These are phyloP conservation scores for Nyctibius bracteatus DNA, from an alignment of 2,113 vertebrate species.

Conservation along the genomic window DNA sequence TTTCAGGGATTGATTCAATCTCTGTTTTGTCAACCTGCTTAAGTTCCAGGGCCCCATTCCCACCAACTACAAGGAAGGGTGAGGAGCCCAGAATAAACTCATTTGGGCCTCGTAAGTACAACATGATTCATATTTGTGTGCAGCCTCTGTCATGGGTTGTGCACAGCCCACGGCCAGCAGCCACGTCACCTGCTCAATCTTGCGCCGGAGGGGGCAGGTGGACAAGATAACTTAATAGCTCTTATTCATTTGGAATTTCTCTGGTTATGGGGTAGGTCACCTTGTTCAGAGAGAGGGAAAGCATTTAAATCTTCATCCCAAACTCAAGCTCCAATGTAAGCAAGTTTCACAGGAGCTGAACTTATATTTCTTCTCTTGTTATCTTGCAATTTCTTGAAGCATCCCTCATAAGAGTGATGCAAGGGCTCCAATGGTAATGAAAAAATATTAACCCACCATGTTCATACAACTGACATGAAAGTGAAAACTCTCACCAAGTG, in stretches of 20 bases:
- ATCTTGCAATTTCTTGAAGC: neutral
- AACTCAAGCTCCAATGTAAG: neutral
- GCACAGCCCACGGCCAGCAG: neutral
- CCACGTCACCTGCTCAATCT: slow-evolving; percentile 26
- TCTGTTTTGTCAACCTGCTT: neutral
- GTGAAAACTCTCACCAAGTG: neutral
- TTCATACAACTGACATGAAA: neutral
- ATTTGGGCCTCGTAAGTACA: neutral
- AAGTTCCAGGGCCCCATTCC: neutral
- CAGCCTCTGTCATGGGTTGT: neutral
- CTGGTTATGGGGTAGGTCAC: slow-evolving; percentile 12
- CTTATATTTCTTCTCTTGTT: neutral
- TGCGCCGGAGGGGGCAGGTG: neutral
- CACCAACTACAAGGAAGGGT: neutral
- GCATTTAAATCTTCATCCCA: slow-evolving; percentile 26
- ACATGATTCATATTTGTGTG: slow-evolving; percentile 3
- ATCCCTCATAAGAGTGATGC: neutral
- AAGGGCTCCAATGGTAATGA: neutral
- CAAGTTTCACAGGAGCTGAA: neutral
- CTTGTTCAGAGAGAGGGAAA: neutral
- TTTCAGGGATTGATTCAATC: slow-evolving; percentile 39
- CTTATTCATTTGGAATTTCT: slow-evolving; percentile 35
- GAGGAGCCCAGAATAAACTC: neutral
- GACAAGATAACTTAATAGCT: slow-evolving; percentile 42
- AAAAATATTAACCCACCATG: neutral